A percentile compares a stretch with the other conserved stretches of the same genome.
Conservation (phyloP, 2,888 invertebrate genomes). For the Glaucopsyche alexis region DNA sequence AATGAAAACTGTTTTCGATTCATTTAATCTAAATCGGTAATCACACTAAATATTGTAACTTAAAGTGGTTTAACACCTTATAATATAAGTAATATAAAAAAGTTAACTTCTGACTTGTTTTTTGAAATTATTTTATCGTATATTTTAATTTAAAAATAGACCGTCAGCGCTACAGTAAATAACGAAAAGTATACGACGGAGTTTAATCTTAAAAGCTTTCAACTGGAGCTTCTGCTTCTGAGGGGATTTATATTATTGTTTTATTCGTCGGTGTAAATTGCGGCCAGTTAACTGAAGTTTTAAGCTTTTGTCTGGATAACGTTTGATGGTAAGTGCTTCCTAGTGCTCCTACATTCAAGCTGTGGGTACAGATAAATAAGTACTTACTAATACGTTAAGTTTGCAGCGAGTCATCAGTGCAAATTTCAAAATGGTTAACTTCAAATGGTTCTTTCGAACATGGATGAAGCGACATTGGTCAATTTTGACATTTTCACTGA, state of each 20-base stretch:
- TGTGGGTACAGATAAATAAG: not conserved
- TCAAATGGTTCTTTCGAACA: too few relatives aligned
- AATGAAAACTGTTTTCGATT: too few relatives aligned
- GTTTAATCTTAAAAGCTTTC: slow-evolving; percentile 14
- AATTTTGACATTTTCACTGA: too few relatives aligned
- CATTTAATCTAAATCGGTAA: too few relatives aligned
- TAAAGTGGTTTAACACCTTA: too few relatives aligned
- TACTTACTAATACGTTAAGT: not conserved
- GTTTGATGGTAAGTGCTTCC: not conserved
- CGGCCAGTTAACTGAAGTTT: not conserved
- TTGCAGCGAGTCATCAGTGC: too few relatives aligned
- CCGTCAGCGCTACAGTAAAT: not conserved
- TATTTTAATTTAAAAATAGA: slow-evolving; percentile 3
- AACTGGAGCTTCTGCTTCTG: slow-evolving; percentile 14
- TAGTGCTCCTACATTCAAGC: not conserved
- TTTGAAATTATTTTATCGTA: not conserved
- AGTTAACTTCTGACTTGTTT: too few relatives aligned
- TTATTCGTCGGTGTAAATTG: slow-evolving; percentile 1
- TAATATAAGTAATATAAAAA: too few relatives aligned
- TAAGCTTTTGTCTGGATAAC: slow-evolving; percentile 2
- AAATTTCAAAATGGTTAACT: too few relatives aligned
- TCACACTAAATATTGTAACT: too few relatives aligned
- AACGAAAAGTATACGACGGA: slow-evolving; percentile 9
- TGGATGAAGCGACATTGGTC: too few relatives aligned
- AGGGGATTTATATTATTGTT: not conserved